Evolutionary conservation across 2,797 vertebrate genomes (phyloP).

Genomic region (Bradypodion ventrale): DNA sequence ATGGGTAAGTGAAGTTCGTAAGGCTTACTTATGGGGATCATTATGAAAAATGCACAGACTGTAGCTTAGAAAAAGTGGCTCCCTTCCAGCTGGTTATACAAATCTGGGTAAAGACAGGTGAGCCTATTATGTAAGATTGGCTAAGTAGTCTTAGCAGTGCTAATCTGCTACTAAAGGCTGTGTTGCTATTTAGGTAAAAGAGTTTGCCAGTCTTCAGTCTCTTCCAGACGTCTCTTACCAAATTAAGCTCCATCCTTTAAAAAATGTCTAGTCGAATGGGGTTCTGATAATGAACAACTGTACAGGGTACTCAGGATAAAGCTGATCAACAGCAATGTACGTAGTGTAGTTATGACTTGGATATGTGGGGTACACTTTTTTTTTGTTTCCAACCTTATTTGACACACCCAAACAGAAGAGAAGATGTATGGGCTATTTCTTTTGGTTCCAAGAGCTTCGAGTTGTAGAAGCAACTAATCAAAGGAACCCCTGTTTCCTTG

Average conservation of each 20-base stretch:
- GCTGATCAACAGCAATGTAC: not conserved
- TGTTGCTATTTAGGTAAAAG: constrained; percentile 9
- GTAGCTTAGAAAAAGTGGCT: not conserved
- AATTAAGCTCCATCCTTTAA: not conserved
- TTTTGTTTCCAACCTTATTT: not conserved
- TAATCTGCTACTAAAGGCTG: constrained; percentile 40
- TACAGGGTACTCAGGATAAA: constrained; percentile 31
- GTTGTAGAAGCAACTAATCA: not conserved
- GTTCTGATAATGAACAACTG: constrained; percentile 38
- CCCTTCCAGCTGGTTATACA: constrained; percentile 53
- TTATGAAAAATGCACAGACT: not conserved
- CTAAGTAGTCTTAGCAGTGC: constrained; percentile 29
- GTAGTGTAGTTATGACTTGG: not conserved
- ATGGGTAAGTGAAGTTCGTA: not conserved
- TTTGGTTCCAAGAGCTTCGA: not conserved
- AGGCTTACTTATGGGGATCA: not conserved
- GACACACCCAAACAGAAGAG: not conserved
- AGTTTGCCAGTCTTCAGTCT: not conserved
- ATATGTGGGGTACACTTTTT: not conserved
- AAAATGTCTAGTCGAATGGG: constrained; percentile 33
- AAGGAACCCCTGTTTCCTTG: not conserved
- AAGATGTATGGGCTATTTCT: not conserved
- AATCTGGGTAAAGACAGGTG: constrained; percentile 33
- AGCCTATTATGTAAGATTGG: constrained; percentile 35
- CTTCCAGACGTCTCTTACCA: not conserved